Percentiles rank a stretch among this genome's conserved stretches.
Conservation (phyloP, 2,888 invertebrate genomes). For the Macrophya annulata region DNA sequence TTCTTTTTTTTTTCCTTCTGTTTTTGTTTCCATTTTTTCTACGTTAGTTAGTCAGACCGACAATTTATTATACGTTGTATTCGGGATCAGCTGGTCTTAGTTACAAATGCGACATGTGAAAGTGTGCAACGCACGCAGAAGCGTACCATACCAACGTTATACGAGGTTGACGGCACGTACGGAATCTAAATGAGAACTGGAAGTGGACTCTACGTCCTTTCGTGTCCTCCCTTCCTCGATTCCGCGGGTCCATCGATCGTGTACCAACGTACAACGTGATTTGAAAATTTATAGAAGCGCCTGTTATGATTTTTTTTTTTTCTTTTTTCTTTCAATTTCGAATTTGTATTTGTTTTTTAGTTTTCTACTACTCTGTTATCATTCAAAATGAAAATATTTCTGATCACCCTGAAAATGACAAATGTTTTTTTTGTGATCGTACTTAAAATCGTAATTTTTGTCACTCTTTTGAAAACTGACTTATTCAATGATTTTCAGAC, state of each 20-base stretch:
- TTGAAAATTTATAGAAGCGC: constrained; percentile 8
- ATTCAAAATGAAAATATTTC: too few species aligned
- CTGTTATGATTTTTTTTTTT: background rate
- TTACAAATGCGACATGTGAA: background rate
- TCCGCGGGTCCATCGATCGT: constrained; percentile 31
- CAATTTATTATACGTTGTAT: background rate
- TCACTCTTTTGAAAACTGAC: too few species aligned
- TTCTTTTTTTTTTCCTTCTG: too few species aligned
- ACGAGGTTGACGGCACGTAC: constrained; percentile 37
- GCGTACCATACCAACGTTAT: background rate
- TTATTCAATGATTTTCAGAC: too few species aligned
- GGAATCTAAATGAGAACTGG: constrained; percentile 50
- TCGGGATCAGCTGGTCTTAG: background rate
- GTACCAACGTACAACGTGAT: background rate
- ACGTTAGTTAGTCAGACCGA: too few species aligned
- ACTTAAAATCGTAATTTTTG: background rate
- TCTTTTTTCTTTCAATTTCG: background rate
- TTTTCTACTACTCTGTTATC: too few species aligned
- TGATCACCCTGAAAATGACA: too few species aligned
- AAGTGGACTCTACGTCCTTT: constrained; percentile 25
- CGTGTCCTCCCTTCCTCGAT: background rate
- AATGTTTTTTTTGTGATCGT: too few species aligned
- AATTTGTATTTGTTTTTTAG: background rate
- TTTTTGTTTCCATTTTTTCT: too few species aligned
- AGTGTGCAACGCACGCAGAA: constrained; percentile 18